Conservation (phyloP, 2,113 vertebrate species). For the Falcunculus frontatus region DNA sequence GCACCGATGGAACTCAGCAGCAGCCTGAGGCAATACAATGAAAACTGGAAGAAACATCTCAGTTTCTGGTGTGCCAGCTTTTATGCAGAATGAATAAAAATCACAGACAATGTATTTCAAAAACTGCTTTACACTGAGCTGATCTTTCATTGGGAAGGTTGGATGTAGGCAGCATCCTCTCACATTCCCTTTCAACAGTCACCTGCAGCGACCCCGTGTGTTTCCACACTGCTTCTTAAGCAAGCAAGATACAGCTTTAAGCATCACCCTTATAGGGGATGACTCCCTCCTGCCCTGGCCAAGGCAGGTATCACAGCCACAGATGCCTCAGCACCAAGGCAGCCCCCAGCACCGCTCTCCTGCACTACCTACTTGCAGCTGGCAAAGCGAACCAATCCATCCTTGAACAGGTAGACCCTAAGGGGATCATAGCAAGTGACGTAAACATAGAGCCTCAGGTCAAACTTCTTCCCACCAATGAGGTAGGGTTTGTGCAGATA, state of each 20-base stretch:
- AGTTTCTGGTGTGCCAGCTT: not conserved
- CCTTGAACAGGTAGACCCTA: conserved; percentile 90
- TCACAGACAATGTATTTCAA: not conserved
- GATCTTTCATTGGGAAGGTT: not conserved
- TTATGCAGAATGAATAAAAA: not conserved
- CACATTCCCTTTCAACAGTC: not conserved
- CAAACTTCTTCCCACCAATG: conserved; percentile 96
- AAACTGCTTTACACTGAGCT: not conserved
- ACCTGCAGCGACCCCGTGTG: not conserved
- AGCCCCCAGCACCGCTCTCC: not conserved
- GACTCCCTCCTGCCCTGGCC: not conserved
- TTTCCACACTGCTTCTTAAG: not conserved
- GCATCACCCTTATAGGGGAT: accelerated
- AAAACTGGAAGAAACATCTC: not conserved
- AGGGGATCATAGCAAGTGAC: conserved; percentile 94
- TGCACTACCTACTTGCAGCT: conserved; percentile 91
- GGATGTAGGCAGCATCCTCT: not conserved
- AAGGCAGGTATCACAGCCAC: not conserved
- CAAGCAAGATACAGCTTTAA: not conserved
- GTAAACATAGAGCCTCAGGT: conserved; percentile 95
- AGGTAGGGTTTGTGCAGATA: conserved; percentile 98
- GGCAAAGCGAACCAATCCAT: conserved; percentile 95
- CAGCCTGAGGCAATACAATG: not conserved
- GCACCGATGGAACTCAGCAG: not conserved
- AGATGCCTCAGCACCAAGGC: not conserved